Base-by-base conservation (phyloP, 2,113 vertebrate genomes). In the Grallaria varia region DNA sequence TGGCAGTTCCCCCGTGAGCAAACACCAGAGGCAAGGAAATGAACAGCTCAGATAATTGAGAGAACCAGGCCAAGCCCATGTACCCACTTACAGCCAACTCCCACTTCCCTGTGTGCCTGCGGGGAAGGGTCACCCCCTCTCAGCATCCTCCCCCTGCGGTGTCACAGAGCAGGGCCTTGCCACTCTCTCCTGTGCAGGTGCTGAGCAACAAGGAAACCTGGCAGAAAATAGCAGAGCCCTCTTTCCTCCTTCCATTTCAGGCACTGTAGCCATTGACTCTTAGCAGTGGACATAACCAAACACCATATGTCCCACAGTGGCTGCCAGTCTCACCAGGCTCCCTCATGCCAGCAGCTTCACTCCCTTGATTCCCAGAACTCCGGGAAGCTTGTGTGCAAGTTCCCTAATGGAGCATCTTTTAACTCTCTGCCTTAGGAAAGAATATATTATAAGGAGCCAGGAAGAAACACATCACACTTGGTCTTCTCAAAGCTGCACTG, bases 131-230 rank as follows among this genome's bases (percentile, higher is more conserved):
- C 1, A 0, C 14, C 30, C 35, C 3, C 22, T 30, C 14, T 28
- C 47, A 62, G 0, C 3, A 14, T 7, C 67, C 55, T 50, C 24
- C 23, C 8, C 22, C 45, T 23, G 2, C 5, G 0, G 0, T 13
- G 4, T 47, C 71, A 75, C 53, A n/a, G 56, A 28, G 12, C 55
- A 71, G 24, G 40, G 15, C 31, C 78, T 50, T 67, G 27, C 42
- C 28, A 12, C 23, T 50, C 20, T 73, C 45, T 44, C 35, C 55
- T 22, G 14, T 3, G 9, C 62, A 73, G 75, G 28, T 47, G 28
- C 59, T 69, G 67, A 86, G 68, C 83, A 63, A 68, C 68, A 73
- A 23, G 59, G 67, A 50, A 84, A 20, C 60, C 55, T 63, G 56
- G 30, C 47, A 93, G 93, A 24, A 84, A 81, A 2, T 3, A 56